Evolutionary conservation across 2,797 vertebrate species (phyloP), one percentile per base, ranked within the genome.

Genomic region (Parotocinclus haroldoi): DNA sequence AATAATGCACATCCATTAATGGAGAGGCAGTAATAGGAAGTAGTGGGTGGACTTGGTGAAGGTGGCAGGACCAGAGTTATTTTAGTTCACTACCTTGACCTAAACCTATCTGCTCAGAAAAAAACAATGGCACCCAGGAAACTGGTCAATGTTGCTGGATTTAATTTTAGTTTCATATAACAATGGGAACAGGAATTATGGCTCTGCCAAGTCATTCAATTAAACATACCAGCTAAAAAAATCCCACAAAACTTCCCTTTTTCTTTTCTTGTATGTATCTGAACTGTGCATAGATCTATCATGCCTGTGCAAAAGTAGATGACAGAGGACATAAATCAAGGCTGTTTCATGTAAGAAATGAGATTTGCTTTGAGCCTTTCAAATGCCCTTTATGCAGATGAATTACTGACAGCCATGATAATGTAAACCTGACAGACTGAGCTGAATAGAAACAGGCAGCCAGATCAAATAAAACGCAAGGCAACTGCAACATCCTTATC

Each of bases 401-500:
- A 85, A 83, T 91, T 90, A 91, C 85, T 88, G 90, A 90, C 90
- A 91, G 90, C 86, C 84, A 80, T 87, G 90, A 88, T 87, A 89
- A 90, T 82, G 69, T 82, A 81, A 79, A 83, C 78, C 82, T 88
- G 81, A 78, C 81, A 76, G 81, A 87, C 83, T 81, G 80, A 85
- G 80, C 49, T 69, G 87, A 91, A 88, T 86, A 86, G 81, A 74
- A 83, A 83, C 58, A 78, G 93, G 91, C 90, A 84, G 82, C 75
- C 69, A 83, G 90, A 87, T 86, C 82, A 80, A 77, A 76, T 75
- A 88, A 89, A 91, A 88, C 78, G 76, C 76, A 79, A 85, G 12
- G 14, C 44, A 51, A 50, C 4, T 27, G 27, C 5, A 42, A 42
- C 8, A 9, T 42, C 40, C 10, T 11, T 42, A 9, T 8, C 40